These are phyloP conservation scores for Platysternon megacephalum DNA, from an alignment of 2,113 vertebrate genomes.

Conservation along the genomic window DNA sequence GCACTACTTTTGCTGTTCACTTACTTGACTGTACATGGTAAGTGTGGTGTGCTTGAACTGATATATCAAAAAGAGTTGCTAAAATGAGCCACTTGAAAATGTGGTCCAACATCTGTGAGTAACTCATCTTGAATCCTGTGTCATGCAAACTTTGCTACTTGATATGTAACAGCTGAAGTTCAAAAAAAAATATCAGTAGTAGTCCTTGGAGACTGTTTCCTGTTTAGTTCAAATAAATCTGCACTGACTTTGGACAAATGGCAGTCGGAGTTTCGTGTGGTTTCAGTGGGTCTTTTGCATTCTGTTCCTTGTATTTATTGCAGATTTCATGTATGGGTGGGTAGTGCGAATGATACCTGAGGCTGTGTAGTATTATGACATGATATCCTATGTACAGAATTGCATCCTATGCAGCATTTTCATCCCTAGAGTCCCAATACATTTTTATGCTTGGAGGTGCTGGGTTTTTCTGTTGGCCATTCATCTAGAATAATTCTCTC, in stretches of 20 bases:
- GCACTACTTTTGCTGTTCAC: neutral
- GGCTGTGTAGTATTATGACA: neutral
- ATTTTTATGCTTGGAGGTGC: neutral
- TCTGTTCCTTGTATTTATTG: neutral
- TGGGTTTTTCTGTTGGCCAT: neutral
- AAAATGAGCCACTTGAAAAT: neutral
- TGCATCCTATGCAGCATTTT: constrained; percentile 30
- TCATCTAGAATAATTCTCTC: neutral
- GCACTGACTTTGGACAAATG: neutral
- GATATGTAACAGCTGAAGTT: neutral
- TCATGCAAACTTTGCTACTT: neutral
- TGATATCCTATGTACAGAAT: constrained; percentile 18
- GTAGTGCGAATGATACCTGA: neutral
- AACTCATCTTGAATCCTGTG: neutral
- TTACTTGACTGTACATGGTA: neutral
- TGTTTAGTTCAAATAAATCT: neutral
- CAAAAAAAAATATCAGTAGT: neutral
- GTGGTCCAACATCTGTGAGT: neutral
- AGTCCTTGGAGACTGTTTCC: neutral
- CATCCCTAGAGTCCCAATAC: neutral
- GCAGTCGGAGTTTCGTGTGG: neutral
- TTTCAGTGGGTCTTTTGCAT: neutral
- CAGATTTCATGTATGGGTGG: accelerated
- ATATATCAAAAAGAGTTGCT: neutral
- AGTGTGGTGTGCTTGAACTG: neutral